Percentiles rank a stretch among this genome's conserved stretches.
phyloP scores from a whole-genome alignment of 2,888 invertebrate genomes.

The Sclerodermus sp. region DNA sequence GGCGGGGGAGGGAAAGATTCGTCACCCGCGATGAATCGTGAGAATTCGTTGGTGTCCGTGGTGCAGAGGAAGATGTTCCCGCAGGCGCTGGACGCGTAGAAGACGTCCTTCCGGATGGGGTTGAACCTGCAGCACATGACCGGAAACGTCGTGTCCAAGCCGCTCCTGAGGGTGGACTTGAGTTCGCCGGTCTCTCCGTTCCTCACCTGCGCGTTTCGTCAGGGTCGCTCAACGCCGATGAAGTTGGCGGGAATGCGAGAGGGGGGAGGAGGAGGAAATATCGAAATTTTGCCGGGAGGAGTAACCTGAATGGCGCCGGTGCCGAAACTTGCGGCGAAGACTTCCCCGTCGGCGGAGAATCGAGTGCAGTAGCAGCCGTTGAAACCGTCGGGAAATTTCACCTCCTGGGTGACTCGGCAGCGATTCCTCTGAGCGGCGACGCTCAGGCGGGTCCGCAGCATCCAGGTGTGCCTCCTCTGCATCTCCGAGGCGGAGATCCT shows the following conservation, averaged over 20 bases:
- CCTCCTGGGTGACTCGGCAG: slow-evolving; percentile 34
- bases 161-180: slow-evolving; percentile 33
- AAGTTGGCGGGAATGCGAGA: too few relatives aligned
- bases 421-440: slow-evolving; percentile 23
- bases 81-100: slow-evolving; percentile 48
- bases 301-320: slow-evolving; percentile 62
- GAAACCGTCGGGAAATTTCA: slow-evolving; percentile 42
- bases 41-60: slow-evolving; percentile 31
- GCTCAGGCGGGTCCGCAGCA: slow-evolving; percentile 25
- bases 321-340: slow-evolving; percentile 60
- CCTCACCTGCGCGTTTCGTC: slow-evolving; percentile 34
- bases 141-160: slow-evolving; percentile 39
- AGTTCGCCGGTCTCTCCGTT: slow-evolving; percentile 38
- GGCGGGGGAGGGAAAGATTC: too few relatives aligned
- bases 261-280: slow-evolving; percentile 3
- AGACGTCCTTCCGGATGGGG: slow-evolving; percentile 32
- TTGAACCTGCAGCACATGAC: slow-evolving; percentile 47
- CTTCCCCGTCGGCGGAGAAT: slow-evolving; percentile 58
- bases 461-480: slow-evolving; percentile 29
- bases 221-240: background rate
- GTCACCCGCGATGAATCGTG: slow-evolving; percentile 40
- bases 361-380: slow-evolving; percentile 52
- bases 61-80: slow-evolving; percentile 47
- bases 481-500: slow-evolving; percentile 25
- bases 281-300: slow-evolving; percentile 9